phyloP scores from a whole-genome alignment of 2,113 vertebrate genomes.

The Sphaerodactylus townsendi region DNA sequence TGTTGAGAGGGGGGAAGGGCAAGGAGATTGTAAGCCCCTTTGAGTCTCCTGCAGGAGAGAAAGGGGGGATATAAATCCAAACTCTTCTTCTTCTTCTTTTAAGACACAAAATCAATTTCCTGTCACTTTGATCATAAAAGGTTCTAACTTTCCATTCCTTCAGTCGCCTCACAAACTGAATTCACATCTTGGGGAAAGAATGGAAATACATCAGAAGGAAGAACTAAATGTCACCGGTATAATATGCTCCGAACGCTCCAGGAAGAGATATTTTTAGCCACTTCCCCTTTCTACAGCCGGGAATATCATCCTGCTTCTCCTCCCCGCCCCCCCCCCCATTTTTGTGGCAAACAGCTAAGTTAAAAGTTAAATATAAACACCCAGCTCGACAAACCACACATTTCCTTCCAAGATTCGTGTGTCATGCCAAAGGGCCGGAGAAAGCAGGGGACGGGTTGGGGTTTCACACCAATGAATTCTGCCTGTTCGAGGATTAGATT shows the following conservation, averaged over 20 bases:
- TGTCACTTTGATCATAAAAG: not conserved
- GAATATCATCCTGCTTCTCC: not conserved
- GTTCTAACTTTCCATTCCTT: constrained; percentile 1
- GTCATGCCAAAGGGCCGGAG: not conserved
- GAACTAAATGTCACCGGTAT: not conserved
- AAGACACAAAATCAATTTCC: no score
- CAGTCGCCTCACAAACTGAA: constrained; percentile 19
- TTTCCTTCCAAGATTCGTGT: constrained; percentile 1
- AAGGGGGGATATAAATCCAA: no score
- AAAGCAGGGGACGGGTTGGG: not conserved
- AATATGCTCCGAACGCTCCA: constrained; percentile 21
- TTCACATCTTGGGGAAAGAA: constrained; percentile 22
- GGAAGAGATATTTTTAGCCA: constrained; percentile 20
- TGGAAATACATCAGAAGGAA: constrained; percentile 8
- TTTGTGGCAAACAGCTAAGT: not conserved
- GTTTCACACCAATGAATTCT: not conserved
- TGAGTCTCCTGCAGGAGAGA: no score
- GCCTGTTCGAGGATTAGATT: not conserved
- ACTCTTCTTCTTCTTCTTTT: no score
- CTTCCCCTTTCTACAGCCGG: constrained; percentile 13
- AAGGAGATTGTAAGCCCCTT: no score
- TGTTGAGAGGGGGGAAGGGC: no score
- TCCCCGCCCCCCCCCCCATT: not conserved
- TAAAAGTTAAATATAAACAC: constrained; percentile 8
- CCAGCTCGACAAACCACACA: not conserved